A percentile compares a stretch with the other conserved stretches of the same genome.
phyloP scores from a whole-genome alignment of 2,888 invertebrate species.

The Microctonus aethiopoides region DNA sequence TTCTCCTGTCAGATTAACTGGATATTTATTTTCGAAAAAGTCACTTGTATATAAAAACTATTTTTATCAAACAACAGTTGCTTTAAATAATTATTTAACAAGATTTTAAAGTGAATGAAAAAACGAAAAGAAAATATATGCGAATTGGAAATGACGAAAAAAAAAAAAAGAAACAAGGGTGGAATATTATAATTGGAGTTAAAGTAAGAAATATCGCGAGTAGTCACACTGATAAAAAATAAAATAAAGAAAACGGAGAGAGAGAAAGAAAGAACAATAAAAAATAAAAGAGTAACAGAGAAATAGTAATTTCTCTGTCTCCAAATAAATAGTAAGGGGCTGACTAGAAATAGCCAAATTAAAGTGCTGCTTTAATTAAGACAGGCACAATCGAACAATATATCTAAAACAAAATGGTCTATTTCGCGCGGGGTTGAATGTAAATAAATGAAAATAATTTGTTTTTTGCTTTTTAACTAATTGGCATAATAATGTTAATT shows the following conservation, averaged over 20 bases:
- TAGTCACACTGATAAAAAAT: not conserved
- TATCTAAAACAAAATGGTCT: not conserved
- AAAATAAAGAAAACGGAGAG: not conserved
- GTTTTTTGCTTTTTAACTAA: not conserved
- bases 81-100: too few relatives aligned
- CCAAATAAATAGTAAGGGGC: not conserved
- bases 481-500: not conserved
- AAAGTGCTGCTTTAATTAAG: conserved; percentile 4
- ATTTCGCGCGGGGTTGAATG: not conserved
- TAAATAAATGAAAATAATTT: not conserved
- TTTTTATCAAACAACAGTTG: too few relatives aligned
- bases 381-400: conserved; percentile 1
- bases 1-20: too few relatives aligned
- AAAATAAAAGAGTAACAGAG: not conserved
- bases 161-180: not conserved
- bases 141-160: not conserved
- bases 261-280: not conserved
- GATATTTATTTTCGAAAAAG: too few relatives aligned
- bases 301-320: not conserved
- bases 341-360: not conserved
- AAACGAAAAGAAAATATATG: not conserved
- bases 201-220: conserved; percentile 35
- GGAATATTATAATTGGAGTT: conserved; percentile 43
- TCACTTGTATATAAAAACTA: too few relatives aligned
- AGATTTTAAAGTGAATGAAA: not conserved